Evolutionary conservation across 1,140 invertebrate species (phyloP), one percentile per base, ranked within the genome.

Genomic region (Trichoplusia ni): DNA sequence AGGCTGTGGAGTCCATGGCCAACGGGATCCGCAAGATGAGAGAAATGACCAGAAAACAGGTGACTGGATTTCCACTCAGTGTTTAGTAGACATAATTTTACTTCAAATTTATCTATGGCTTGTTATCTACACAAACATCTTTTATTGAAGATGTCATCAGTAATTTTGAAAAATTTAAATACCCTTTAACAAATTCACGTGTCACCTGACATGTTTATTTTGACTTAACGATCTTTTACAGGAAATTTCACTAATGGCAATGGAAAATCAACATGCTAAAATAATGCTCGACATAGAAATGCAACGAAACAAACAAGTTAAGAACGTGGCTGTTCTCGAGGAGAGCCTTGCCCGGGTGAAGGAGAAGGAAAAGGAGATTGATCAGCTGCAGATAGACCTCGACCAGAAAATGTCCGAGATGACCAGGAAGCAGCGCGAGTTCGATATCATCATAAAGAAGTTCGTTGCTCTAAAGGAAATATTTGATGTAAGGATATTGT

Each of bases 251-350:
- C 75, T 94, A 47, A 89, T 92, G 9, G 87, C 92, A 69, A 90
- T 92, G 29, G 94, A 95, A 82, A 94, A 94, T 75, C 91, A 92
- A 16, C 92, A 94, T 67, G 92, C 93, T 0, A 91, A 91, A 64
- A 82, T 92, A 19, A 82, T 93, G 66, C 73, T 95, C 1, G 92
- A 94, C 53, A 91, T 94, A 0, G 94, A 95, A 73, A 90, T 92
- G 49, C 81, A 93, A 16, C 89, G 91, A 31, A 90, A 79, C 62
- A 69, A 67, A 1, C 82, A 89, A 46, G 67, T 66, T 71, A 92
- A 65, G 85, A 93, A 81, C 69, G 81, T 89, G 81, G 31, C 62
- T 31, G 25, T 74, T 49, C n/a, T 79, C 78, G 69, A 81, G 66
- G 82, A 74, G 60, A 88, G 47, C 72, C 90, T 67, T 60, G 82